A percentile compares a stretch with the other conserved stretches of the same genome.
These are phyloP conservation scores for Diarsia mendica DNA, from an alignment of 2,888 invertebrate species.

Conservation along the genomic window DNA sequence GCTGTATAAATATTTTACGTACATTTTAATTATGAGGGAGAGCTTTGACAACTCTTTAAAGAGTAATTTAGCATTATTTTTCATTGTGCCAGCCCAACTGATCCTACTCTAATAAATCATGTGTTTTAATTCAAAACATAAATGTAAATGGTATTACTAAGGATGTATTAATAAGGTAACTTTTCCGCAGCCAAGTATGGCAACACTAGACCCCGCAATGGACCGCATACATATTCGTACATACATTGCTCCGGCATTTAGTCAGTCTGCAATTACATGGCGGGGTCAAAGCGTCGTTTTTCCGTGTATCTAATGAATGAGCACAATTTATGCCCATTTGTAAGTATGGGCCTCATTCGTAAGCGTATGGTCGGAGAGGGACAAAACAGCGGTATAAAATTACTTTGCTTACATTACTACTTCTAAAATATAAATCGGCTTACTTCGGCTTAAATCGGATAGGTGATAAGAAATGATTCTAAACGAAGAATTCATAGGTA, in stretches of 20 bases:
- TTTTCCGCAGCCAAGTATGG: not conserved
- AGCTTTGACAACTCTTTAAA: conserved; percentile 40
- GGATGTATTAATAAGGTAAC: not conserved
- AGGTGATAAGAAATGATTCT: not conserved
- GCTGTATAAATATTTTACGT: conserved; percentile 57
- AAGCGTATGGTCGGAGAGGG: conserved; percentile 25
- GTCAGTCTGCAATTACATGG: conserved; percentile 72
- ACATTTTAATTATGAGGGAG: conserved; percentile 54
- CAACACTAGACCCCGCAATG: conserved; percentile 32
- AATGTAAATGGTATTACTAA: not conserved
- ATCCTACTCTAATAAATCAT: conserved; percentile 13
- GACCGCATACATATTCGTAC: conserved; percentile 20
- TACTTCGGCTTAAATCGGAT: too few relatives aligned
- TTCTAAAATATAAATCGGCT: conserved; percentile 4
- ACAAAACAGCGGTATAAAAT: conserved; percentile 18
- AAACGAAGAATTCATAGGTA: not conserved
- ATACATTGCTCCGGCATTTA: conserved; percentile 19
- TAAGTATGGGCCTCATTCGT: conserved; percentile 62
- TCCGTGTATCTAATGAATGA: conserved; percentile 78
- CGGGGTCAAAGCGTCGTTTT: conserved; percentile 79
- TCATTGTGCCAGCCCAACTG: conserved; percentile 3
- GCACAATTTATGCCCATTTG: conserved; percentile 80
- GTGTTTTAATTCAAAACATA: not conserved
- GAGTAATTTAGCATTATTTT: conserved; percentile 34
- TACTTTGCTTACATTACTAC: not conserved